Conservation (phyloP, 2,113 vertebrate species). For the Lasiurus cinereus region DNA sequence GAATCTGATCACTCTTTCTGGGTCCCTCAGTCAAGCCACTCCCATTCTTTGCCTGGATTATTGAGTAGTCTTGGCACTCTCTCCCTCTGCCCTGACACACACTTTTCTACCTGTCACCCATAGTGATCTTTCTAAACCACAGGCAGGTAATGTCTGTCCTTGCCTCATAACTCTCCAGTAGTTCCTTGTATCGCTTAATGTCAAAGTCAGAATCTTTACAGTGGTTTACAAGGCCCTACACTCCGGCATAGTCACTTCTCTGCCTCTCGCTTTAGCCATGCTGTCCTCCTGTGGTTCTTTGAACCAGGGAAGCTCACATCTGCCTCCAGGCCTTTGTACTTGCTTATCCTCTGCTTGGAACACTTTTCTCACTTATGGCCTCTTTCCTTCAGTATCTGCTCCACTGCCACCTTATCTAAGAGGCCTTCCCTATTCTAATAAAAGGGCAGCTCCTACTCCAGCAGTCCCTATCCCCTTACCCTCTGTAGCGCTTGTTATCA, state of each 20-base stretch:
- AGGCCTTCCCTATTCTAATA: background rate
- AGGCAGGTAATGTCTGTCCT: background rate
- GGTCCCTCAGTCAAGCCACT: background rate
- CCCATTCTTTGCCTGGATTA: background rate
- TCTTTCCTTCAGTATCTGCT: background rate
- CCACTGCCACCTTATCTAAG: background rate
- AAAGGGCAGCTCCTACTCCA: background rate
- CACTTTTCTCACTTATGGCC: background rate
- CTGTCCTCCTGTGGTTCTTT: background rate
- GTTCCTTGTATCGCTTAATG: background rate
- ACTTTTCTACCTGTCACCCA: background rate
- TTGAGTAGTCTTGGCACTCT: background rate
- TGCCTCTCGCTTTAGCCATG: background rate
- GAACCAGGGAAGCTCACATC: background rate
- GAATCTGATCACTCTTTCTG: background rate
- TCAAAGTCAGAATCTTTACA: background rate
- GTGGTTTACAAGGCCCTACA: background rate
- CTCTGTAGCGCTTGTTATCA: background rate
- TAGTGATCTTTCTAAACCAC: background rate
- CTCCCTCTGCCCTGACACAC: background rate
- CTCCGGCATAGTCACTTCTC: background rate
- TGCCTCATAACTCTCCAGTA: background rate
- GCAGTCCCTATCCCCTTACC: background rate
- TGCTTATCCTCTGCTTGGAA: background rate
- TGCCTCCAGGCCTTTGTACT: background rate